Conservation (phyloP, 1,140 invertebrate species). For the Calephelis virginiensis region DNA sequence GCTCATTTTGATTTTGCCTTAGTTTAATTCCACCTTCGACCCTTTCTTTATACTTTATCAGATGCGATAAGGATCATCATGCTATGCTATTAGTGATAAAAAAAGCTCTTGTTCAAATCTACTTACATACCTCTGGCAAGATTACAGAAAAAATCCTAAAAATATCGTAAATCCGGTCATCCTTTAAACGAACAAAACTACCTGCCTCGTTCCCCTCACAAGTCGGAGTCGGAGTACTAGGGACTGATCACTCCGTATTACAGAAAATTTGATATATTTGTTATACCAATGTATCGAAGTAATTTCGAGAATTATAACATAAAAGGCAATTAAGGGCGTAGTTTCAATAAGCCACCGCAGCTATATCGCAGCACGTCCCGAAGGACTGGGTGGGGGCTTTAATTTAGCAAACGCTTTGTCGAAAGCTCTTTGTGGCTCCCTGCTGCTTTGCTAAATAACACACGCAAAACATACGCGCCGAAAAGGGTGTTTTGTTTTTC, state of each 20-base stretch:
- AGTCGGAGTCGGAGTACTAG: too few relatives aligned
- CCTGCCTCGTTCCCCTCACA: too few relatives aligned
- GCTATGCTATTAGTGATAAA: too few relatives aligned
- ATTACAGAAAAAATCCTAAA: too few relatives aligned
- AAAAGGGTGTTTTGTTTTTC: conserved; percentile 45
- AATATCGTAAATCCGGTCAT: too few relatives aligned
- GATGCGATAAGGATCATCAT: too few relatives aligned
- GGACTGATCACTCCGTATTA: background rate
- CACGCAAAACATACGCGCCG: conserved; percentile 53
- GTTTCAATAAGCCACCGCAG: conserved; percentile 51
- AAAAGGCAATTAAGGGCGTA: conserved; percentile 43
- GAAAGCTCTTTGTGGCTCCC: conserved; percentile 41
- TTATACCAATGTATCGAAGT: conserved; percentile 5
- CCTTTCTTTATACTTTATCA: too few relatives aligned
- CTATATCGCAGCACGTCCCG: conserved; percentile 47
- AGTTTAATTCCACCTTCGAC: too few relatives aligned
- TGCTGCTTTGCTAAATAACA: conserved; percentile 50
- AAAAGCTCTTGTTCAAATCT: too few relatives aligned
- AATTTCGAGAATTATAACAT: conserved; percentile 22
- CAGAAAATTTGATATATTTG: background rate
- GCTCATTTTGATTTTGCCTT: too few relatives aligned
- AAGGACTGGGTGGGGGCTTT: conserved; percentile 63
- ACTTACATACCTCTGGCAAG: too few relatives aligned
- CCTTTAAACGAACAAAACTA: too few relatives aligned
- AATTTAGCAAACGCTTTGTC: conserved; percentile 69